These are phyloP conservation scores for Callinectes sapidus DNA, from an alignment of 2,888 invertebrate genomes.

Conservation along the genomic window DNA sequence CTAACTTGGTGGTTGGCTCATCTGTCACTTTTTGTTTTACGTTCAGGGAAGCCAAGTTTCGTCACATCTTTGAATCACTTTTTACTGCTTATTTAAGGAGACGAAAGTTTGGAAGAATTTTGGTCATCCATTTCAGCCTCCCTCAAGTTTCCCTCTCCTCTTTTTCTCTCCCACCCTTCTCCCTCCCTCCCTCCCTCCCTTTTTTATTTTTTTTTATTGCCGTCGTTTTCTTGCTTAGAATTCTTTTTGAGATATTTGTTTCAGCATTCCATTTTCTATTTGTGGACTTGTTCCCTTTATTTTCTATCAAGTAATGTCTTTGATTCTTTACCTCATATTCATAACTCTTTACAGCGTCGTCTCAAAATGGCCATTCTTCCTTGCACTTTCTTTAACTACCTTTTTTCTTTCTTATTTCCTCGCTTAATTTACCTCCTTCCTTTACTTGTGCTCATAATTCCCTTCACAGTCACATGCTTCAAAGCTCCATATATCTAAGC, in stretches of 20 bases:
- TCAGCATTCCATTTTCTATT: not conserved
- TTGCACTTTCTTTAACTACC: not conserved
- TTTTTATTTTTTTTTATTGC: not conserved
- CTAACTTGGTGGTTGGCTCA: not conserved
- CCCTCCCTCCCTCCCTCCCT: not conserved
- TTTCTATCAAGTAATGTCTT: not conserved
- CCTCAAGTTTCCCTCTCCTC: not conserved
- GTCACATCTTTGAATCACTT: not conserved
- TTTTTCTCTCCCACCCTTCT: not conserved
- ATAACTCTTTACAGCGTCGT: too few species aligned
- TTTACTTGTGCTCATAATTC: not conserved
- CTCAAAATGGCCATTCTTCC: not conserved
- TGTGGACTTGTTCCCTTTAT: not conserved
- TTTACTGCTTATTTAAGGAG: not conserved
- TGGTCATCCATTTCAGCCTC: not conserved
- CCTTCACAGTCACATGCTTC: not conserved
- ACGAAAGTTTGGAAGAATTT: conserved; percentile 21
- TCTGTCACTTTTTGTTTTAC: not conserved
- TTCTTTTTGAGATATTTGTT: not conserved
- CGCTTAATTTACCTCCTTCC: not conserved
- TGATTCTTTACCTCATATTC: not conserved
- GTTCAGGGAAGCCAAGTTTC: not conserved
- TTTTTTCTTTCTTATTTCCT: not conserved
- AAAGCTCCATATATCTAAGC: not conserved
- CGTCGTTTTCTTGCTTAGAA: not conserved